Evolutionary conservation across 1,140 invertebrate species (phyloP).

Genomic region (Leptonema lineaticorne): DNA sequence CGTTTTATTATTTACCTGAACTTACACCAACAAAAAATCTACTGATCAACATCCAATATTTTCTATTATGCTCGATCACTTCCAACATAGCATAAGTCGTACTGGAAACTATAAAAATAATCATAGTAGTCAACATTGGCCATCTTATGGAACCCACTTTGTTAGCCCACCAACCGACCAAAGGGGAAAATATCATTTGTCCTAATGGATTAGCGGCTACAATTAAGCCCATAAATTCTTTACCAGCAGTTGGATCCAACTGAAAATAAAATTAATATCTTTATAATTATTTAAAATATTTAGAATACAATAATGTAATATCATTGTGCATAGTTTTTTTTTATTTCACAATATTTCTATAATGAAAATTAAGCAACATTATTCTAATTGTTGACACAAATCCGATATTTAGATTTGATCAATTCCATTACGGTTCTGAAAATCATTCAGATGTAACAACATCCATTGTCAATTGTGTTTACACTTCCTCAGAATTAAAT

Average conservation of each 20-base stretch:
- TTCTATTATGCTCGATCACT: constrained; percentile 58
- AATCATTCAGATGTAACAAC: too few relatives aligned
- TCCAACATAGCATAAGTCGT: constrained; percentile 78
- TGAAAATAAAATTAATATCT: constrained; percentile 52
- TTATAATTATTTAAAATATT: constrained; percentile 13
- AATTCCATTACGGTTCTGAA: too few relatives aligned
- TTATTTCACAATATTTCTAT: background rate
- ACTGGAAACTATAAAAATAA: constrained; percentile 76
- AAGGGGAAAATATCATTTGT: constrained; percentile 84
- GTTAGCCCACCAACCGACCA: constrained; percentile 85
- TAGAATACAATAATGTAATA: background rate
- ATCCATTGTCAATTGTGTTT: too few relatives aligned
- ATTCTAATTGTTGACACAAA: too few relatives aligned
- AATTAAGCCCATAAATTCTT: constrained; percentile 82
- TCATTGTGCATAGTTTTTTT: background rate
- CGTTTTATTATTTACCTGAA: constrained; percentile 70
- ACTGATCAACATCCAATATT: constrained; percentile 73
- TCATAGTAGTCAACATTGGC: constrained; percentile 71
- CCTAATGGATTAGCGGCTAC: constrained; percentile 86
- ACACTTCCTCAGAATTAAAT: too few relatives aligned
- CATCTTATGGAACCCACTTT: constrained; percentile 67
- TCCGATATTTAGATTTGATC: too few relatives aligned
- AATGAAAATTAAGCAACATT: too few relatives aligned
- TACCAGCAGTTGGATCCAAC: constrained; percentile 74
- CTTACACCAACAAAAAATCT: constrained; percentile 84